Percentiles rank a stretch among this genome's conserved stretches.
These are phyloP conservation scores for Oedothorax gibbosus DNA, from an alignment of 1,140 invertebrate species.

Conservation along the genomic window DNA sequence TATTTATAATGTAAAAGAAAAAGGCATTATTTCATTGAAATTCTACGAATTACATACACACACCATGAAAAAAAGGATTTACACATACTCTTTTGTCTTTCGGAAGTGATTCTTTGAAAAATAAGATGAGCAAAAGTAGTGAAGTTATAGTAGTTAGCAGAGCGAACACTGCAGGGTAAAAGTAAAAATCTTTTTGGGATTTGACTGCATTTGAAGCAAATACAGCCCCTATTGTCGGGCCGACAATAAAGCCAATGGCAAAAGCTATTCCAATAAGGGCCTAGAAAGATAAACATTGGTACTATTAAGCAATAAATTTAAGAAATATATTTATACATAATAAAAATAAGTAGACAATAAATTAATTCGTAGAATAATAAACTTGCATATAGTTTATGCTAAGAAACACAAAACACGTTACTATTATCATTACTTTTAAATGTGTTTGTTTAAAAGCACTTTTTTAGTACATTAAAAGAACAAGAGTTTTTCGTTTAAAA, in stretches of 20 bases:
- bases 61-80: not conserved
- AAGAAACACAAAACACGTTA: not conserved
- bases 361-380: too few relatives aligned
- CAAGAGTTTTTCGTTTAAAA: too few relatives aligned
- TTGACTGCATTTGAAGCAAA: slow-evolving; percentile 78
- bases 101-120: slow-evolving; percentile 88
- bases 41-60: too few relatives aligned
- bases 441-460: not conserved
- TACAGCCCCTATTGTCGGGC: slow-evolving; percentile 92
- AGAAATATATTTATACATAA: not conserved
- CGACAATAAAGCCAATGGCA: slow-evolving; percentile 95
- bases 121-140: slow-evolving; percentile 81
- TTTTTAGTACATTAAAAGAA: too few relatives aligned
- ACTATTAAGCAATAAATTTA: slow-evolving; percentile 3
- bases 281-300: slow-evolving; percentile 70
- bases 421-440: not conserved
- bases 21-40: too few relatives aligned
- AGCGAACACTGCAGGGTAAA: slow-evolving; percentile 87
- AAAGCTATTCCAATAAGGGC: slow-evolving; percentile 97
- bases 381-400: not conserved
- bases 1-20: too few relatives aligned
- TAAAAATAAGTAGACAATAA: too few relatives aligned
- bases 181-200: slow-evolving; percentile 78
- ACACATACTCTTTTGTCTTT: slow-evolving; percentile 73
- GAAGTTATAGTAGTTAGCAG: slow-evolving; percentile 82